Conservation (phyloP, 2,797 vertebrate species). For the Coendou prehensilis region DNA sequence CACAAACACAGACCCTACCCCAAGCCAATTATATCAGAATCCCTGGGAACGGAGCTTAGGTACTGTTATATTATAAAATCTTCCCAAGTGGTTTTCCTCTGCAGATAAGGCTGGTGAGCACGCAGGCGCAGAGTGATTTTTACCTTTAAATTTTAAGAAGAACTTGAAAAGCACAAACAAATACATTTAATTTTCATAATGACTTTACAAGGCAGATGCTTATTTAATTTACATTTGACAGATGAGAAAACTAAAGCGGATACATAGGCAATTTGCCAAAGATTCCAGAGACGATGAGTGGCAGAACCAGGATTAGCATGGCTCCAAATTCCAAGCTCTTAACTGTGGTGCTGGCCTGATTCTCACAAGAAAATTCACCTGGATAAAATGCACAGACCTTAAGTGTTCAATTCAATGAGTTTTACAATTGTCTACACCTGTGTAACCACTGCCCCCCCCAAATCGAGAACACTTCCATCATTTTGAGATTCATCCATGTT, state of each 20-base stretch:
- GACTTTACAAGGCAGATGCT: background rate
- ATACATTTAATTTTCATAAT: background rate
- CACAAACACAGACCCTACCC: background rate
- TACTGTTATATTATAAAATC: background rate
- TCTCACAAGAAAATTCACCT: background rate
- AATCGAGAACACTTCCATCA: background rate
- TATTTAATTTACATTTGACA: background rate
- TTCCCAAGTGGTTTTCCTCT: background rate
- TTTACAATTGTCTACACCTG: background rate
- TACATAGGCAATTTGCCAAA: background rate
- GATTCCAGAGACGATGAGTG: background rate
- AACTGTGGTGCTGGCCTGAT: background rate
- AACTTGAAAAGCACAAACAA: background rate
- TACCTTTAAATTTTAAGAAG: constrained; percentile 29
- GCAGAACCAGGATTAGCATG: background rate
- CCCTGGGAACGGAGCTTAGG: background rate
- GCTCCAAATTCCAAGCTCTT: background rate
- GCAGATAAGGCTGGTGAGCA: background rate
- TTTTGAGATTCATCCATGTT: background rate
- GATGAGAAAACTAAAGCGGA: constrained; percentile 3
- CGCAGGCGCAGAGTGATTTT: background rate
- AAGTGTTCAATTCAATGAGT: background rate
- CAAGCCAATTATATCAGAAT: constrained; percentile 44
- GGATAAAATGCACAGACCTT: background rate
- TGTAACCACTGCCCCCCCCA: background rate